phyloP scores from a whole-genome alignment of 2,113 vertebrate species.

The Mustelus asterias region DNA sequence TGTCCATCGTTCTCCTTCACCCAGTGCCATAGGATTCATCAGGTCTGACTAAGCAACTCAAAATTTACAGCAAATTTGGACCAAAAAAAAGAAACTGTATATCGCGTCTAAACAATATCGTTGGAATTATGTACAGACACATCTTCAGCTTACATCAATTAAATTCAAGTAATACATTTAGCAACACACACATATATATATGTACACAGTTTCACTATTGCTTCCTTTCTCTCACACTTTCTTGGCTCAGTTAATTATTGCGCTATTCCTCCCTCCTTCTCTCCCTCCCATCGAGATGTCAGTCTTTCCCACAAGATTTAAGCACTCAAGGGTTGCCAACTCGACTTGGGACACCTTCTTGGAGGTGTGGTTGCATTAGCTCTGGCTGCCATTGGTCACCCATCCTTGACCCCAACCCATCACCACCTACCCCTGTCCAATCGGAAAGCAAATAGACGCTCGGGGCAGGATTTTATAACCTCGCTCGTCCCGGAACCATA shows the following conservation, averaged over 20 bases:
- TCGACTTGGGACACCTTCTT: not conserved
- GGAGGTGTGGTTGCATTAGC: not conserved
- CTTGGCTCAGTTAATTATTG: too few relatives aligned
- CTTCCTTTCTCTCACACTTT: not conserved
- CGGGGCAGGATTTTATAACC: too few relatives aligned
- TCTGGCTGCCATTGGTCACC: not conserved
- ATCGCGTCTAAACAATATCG: not conserved
- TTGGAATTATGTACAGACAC: slow-evolving; percentile 9
- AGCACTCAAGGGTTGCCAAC: not conserved
- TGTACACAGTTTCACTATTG: not conserved
- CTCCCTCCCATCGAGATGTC: not conserved
- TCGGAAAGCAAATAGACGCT: too few relatives aligned
- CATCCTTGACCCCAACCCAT: too few relatives aligned
- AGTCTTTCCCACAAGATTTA: not conserved
- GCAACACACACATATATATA: not conserved
- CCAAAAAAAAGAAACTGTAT: not conserved
- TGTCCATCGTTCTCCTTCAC: not conserved
- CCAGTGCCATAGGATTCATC: not conserved
- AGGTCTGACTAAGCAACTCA: not conserved
- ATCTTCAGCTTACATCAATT: not conserved
- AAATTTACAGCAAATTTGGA: not conserved
- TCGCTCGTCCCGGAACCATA: too few relatives aligned
- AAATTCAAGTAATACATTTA: not conserved
- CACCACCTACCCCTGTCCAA: not conserved
- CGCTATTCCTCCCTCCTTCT: too few relatives aligned